Evolutionary conservation across 2,797 vertebrate species (phyloP), one percentile per base, ranked within the genome.

Genomic region (Aplochiton taeniatus): DNA sequence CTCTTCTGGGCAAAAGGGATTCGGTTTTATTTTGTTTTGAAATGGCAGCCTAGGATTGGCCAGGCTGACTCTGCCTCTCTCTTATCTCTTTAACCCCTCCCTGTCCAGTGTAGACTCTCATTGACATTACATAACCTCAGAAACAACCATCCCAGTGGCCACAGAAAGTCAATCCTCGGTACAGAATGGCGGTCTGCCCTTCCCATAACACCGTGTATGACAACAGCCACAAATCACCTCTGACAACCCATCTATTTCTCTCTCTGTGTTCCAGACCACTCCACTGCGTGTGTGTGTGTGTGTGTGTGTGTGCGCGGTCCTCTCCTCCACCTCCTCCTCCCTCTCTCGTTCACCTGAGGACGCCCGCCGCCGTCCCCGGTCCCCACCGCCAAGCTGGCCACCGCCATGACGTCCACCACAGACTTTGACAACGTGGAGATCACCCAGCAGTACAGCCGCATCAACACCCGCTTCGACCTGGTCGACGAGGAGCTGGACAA

Each of bases 401-500:
- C 73, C 77, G 69, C 71, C 72, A 91, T 93, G 93, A 92, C 91
- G 54, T 89, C 92, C 88, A 94, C 94, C 73, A 95, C 94, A 0
- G 96, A 98, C 89, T 97, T 96, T 80, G 97, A 98, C 91, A 95
- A 94, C 52, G 91, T 87, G 88, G 95, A 97, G 90, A 96, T 95
- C 89, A 94, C 96, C 78, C 95, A 96, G 88, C 95, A 95, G 60
- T 98, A 97, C 92, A 94, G 95, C 85, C 94, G 87, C 80, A 87
- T 95, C 91, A 98, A 96, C 72, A 92, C 91, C 17, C 96, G 95
- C 82, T 98, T 97, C 79, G 94, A 96, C 0, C 87, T 94, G 51
- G 86, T 83, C 0, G 96, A 96, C 0, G 95, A 96, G 68, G 97
- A 98, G 60, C 90, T 98, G 63, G 96, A 99, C 92, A 98, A 98